Evolutionary conservation across 2,888 invertebrate species (phyloP).

Genomic region (Rhaphigaster nebulosa): DNA sequence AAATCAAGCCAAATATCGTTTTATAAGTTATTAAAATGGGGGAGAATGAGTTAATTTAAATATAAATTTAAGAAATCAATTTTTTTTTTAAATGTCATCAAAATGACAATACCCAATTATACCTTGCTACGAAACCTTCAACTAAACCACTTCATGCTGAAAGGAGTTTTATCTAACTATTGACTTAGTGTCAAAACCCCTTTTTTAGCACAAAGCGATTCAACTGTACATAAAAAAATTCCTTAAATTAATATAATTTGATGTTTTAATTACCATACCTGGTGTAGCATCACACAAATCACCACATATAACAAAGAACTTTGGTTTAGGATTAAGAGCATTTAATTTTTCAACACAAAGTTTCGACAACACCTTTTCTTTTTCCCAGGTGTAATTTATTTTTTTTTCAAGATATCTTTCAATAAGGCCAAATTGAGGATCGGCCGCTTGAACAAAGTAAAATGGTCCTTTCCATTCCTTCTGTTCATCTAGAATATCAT

Average conservation of each 20-base stretch:
- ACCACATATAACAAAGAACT: constrained; percentile 70
- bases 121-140: not conserved
- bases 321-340: constrained; percentile 69
- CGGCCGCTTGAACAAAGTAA: constrained; percentile 71
- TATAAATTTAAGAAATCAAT: no score
- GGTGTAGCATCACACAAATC: constrained; percentile 71
- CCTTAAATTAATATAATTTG: not conserved
- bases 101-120: not conserved
- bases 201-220: no score
- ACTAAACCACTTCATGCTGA: no score
- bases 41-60: not conserved
- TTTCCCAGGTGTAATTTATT: constrained; percentile 68
- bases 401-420: constrained; percentile 67
- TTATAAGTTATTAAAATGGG: not conserved
- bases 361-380: constrained; percentile 69
- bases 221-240: no score
- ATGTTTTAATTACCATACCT: not conserved
- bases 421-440: constrained; percentile 71
- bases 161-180: no score
- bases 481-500: constrained; percentile 9
- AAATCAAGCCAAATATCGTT: not conserved
- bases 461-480: constrained; percentile 66
- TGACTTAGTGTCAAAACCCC: no score
- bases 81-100: no score
- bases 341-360: constrained; percentile 69